Conservation (phyloP, 2,113 vertebrate species). For the Poeciliopsis occidentalis region DNA sequence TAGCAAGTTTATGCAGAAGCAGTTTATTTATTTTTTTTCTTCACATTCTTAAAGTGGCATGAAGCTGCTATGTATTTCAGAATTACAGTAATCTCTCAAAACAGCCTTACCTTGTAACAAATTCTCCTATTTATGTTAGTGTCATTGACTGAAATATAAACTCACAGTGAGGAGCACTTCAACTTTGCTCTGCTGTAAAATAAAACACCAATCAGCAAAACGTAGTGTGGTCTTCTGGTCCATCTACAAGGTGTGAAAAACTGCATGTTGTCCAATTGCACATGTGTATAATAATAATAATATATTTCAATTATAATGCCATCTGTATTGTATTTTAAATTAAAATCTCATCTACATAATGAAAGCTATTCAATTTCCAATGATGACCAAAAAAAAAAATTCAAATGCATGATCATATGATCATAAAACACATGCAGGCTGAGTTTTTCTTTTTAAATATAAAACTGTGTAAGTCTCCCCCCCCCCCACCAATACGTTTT, state of each 20-base stretch:
- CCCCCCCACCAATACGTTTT: not conserved
- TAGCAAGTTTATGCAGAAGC: constrained; percentile 79
- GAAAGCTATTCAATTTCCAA: not conserved
- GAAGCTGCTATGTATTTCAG: constrained; percentile 59
- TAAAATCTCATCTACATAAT: too few species aligned
- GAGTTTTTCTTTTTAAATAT: not conserved
- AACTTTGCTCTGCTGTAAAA: not conserved
- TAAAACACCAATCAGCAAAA: constrained; percentile 28
- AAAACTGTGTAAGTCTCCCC: too few species aligned
- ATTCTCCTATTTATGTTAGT: constrained; percentile 30
- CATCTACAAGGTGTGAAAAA: constrained; percentile 8
- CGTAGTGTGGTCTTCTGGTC: constrained; percentile 15
- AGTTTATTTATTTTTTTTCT: constrained; percentile 70
- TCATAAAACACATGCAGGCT: not conserved
- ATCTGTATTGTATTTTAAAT: too few species aligned
- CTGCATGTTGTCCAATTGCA: not conserved
- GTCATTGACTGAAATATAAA: constrained; percentile 22
- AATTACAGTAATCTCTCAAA: constrained; percentile 47
- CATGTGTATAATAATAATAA: not conserved
- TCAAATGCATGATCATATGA: not conserved
- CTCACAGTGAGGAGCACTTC: constrained; percentile 6
- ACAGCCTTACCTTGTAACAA: constrained; percentile 24
- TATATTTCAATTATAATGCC: not conserved
- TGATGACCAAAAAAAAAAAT: not conserved
- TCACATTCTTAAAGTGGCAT: constrained; percentile 66